Percentiles rank a stretch among this genome's conserved stretches.
Evolutionary conservation across 2,888 invertebrate genomes (phyloP).

Genomic region (Sericinus montela): DNA sequence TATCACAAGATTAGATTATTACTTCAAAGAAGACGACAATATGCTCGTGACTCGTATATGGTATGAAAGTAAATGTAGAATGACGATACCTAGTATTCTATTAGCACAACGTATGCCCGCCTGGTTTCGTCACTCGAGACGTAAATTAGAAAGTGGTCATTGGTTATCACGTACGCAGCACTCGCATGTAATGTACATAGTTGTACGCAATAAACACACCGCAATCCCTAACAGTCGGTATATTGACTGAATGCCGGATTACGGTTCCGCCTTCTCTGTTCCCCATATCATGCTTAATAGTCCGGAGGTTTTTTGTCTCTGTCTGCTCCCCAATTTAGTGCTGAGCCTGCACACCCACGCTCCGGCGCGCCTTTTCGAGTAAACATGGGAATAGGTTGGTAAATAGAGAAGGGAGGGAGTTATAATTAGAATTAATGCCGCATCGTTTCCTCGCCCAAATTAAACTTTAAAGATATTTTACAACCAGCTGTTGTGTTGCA

Average conservation of each 20-base stretch:
- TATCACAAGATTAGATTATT: background rate
- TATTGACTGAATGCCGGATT: slow-evolving; percentile 61
- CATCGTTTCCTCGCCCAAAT: slow-evolving; percentile 39
- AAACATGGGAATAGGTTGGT: slow-evolving; percentile 67
- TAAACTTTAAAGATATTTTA: slow-evolving; percentile 19
- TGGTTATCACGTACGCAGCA: slow-evolving; percentile 44
- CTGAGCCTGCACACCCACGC: slow-evolving; percentile 62
- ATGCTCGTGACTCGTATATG: background rate
- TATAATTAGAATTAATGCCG: slow-evolving; percentile 75
- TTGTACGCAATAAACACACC: slow-evolving; percentile 55
- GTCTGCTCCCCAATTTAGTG: slow-evolving; percentile 70
- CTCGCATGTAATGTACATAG: slow-evolving; percentile 28
- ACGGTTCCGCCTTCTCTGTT: slow-evolving; percentile 47
- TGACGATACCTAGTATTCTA: slow-evolving; percentile 12
- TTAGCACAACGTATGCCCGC: slow-evolving; percentile 15
- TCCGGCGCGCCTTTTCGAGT: slow-evolving; percentile 69
- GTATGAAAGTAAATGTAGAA: slow-evolving; percentile 14
- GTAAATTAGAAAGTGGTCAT: slow-evolving; percentile 59
- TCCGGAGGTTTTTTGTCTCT: slow-evolving; percentile 57
- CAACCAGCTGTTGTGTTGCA: slow-evolving; percentile 12
- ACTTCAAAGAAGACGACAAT: background rate
- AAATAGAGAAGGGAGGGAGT: slow-evolving; percentile 72
- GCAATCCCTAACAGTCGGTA: slow-evolving; percentile 51
- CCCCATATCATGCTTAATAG: slow-evolving; percentile 40
- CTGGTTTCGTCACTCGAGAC: slow-evolving; percentile 22